Conservation (phyloP, 2,888 invertebrate species). For the Orthosia gracilis region DNA sequence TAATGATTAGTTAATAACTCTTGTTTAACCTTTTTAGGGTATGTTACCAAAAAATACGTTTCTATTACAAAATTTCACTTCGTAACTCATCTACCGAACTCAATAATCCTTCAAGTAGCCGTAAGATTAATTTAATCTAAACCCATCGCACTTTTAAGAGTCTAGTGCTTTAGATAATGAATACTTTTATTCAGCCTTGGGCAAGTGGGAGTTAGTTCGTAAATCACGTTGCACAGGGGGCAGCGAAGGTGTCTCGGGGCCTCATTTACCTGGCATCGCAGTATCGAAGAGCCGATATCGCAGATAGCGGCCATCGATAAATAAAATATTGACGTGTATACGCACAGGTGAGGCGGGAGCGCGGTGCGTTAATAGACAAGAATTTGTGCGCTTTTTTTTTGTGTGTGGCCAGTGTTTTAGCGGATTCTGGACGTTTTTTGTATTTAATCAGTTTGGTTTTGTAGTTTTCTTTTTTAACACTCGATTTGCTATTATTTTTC, state of each 20-base stretch:
- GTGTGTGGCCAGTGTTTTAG: not conserved
- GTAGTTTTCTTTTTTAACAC: not conserved
- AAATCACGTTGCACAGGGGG: constrained; percentile 76
- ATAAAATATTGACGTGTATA: constrained; percentile 88
- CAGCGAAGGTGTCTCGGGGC: constrained; percentile 69
- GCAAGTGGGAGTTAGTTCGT: constrained; percentile 68
- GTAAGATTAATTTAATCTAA: constrained; percentile 50
- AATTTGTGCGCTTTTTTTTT: not conserved
- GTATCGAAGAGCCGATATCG: constrained; percentile 84
- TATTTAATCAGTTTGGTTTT: not conserved
- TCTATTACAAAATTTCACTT: not conserved
- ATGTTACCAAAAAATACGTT: too few species aligned
- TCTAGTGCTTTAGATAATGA: constrained; percentile 66
- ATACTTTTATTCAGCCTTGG: constrained; percentile 66
- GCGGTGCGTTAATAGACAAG: constrained; percentile 41
- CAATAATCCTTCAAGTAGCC: constrained; percentile 21
- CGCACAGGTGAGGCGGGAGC: constrained; percentile 61
- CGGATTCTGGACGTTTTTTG: too few species aligned
- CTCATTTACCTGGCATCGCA: constrained; percentile 84
- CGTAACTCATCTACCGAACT: not conserved
- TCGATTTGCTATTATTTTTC: too few species aligned
- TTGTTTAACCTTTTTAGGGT: too few species aligned
- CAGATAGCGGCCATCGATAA: constrained; percentile 84
- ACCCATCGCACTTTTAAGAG: constrained; percentile 46
- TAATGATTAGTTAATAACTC: too few species aligned